Percentiles rank a stretch among this genome's conserved stretches.
Evolutionary conservation across 2,113 vertebrate genomes (phyloP).

Genomic region (Lutjanus erythropterus): DNA sequence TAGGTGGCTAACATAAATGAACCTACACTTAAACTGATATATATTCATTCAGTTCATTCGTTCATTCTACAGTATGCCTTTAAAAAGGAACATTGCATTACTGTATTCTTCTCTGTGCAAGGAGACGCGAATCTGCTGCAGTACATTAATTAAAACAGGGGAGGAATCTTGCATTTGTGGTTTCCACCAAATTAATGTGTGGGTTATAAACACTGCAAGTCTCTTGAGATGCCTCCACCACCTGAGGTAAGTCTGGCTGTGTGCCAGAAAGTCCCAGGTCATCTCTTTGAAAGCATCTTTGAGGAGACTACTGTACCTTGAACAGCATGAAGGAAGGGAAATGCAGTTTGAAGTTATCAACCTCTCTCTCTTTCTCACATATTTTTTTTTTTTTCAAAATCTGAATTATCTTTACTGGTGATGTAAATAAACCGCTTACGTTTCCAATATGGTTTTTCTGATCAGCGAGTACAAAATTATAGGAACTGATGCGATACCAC

Average conservation of each 20-base stretch:
- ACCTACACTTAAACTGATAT: no score
- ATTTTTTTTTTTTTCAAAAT: neutral
- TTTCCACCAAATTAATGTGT: constrained; percentile 23
- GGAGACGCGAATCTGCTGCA: neutral
- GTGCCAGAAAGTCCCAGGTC: constrained; percentile 32
- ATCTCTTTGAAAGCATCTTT: constrained; percentile 26
- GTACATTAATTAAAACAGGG: constrained; percentile 2
- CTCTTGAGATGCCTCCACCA: constrained; percentile 20
- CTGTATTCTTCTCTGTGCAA: neutral
- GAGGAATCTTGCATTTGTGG: constrained; percentile 1
- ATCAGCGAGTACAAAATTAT: no score
- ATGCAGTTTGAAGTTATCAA: constrained; percentile 6
- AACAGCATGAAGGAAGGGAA: neutral
- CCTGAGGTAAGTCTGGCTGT: constrained; percentile 25
- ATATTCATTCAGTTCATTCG: neutral
- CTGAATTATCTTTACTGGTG: neutral
- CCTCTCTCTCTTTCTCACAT: neutral
- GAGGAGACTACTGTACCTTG: constrained; percentile 1
- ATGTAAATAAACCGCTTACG: neutral
- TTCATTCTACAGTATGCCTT: constrained; percentile 7
- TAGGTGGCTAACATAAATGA: no score
- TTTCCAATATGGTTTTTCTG: neutral
- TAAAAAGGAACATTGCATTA: neutral
- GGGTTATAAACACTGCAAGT: constrained; percentile 25
- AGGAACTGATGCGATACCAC: no score